Conservation (phyloP, 1,140 invertebrate species). For the Brachionus rotundiformis region DNA sequence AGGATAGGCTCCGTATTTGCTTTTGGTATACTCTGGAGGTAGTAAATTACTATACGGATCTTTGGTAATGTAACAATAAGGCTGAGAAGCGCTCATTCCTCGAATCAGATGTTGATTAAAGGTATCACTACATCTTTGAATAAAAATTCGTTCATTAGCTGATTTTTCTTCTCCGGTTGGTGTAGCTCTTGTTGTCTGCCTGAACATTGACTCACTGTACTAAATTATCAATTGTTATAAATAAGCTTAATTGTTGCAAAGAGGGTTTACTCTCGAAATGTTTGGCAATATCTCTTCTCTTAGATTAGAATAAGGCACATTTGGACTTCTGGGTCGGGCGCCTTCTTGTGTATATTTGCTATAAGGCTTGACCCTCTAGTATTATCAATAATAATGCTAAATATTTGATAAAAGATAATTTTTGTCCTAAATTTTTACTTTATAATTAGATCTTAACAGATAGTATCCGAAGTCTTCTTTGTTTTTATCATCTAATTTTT, state of each 20-base stretch:
- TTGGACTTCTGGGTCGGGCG: conserved; percentile 56
- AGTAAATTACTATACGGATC: conserved; percentile 56
- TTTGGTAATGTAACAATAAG: conserved; percentile 59
- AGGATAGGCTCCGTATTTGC: conserved; percentile 57
- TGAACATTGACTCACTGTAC: conserved; percentile 54
- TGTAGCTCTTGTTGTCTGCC: conserved; percentile 52
- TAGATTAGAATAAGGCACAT: conserved; percentile 59
- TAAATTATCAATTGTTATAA: background rate
- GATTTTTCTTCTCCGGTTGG: conserved; percentile 53
- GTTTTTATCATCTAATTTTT: conserved; percentile 38
- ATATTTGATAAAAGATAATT: background rate
- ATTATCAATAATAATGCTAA: no score
- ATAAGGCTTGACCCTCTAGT: conserved; percentile 46
- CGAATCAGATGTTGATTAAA: conserved; percentile 59
- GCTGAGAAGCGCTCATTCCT: conserved; percentile 55
- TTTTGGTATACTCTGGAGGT: conserved; percentile 57
- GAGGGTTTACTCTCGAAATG: conserved; percentile 55
- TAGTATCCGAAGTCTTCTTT: conserved; percentile 32
- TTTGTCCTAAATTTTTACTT: conserved; percentile 1
- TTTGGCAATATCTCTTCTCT: conserved; percentile 59
- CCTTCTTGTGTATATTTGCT: conserved; percentile 51
- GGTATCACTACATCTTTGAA: conserved; percentile 57
- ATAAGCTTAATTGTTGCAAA: background rate
- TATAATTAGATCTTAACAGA: conserved; percentile 33
- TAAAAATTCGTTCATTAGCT: conserved; percentile 55